phyloP scores from a whole-genome alignment of 2,113 vertebrate genomes.

The Ia io region DNA sequence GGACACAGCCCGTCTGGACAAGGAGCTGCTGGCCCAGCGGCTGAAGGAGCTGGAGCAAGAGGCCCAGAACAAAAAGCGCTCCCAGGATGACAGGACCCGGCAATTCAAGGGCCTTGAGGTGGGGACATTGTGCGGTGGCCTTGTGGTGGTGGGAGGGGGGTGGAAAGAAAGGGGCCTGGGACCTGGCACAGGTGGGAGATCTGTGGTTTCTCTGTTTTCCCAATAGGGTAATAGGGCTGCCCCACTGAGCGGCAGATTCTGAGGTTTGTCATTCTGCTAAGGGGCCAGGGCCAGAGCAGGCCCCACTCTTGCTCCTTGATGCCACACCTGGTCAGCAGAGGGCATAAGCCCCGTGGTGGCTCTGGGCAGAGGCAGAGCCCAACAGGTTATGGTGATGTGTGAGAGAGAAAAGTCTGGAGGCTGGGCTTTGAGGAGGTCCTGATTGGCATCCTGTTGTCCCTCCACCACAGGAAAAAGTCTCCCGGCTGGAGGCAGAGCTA shows the following conservation, averaged over 20 bases:
- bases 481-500: constrained; percentile 88
- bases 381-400: neutral
- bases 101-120: constrained; percentile 92
- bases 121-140: neutral
- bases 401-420: neutral
- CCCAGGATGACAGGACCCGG: constrained; percentile 87
- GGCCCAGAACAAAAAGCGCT: constrained; percentile 84
- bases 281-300: neutral
- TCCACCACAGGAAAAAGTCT: constrained; percentile 61
- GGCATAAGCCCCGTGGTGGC: neutral
- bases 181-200: neutral
- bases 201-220: neutral
- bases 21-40: constrained; percentile 90
- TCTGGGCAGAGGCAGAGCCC: neutral
- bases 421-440: neutral
- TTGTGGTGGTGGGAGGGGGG: neutral
- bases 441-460: neutral
- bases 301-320: neutral
- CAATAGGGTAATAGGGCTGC: neutral
- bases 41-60: constrained; percentile 90
- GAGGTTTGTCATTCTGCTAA: neutral
- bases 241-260: neutral
- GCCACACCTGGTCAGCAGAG: constrained; percentile 45
- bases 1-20: constrained; percentile 89
- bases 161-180: too few relatives aligned